Evolutionary conservation across 2,888 invertebrate genomes (phyloP), one percentile per base, ranked within the genome.

Genomic region (Agrotis segetum): DNA sequence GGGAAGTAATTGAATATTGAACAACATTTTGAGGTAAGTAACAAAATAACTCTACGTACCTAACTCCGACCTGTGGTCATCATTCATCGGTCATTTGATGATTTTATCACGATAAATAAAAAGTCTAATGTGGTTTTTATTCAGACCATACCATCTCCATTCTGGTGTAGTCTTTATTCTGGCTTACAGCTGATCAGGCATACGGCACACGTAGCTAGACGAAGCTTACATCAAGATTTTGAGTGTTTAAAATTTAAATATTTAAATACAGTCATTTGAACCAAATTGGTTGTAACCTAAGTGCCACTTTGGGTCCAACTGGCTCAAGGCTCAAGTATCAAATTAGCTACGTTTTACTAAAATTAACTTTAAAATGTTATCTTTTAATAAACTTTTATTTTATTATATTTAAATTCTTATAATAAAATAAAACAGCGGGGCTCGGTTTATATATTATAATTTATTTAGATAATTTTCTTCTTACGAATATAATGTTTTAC

Each of bases 391-490:
- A 50, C 11, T 7, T 14, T 7, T n/a, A 49, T 52, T 47, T 19
- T 9, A 6, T 47, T n/a, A 21, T 14, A 44, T 52, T 24, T n/a
- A 13, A n/a, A 5, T 44, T 46, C 2, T 50, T 13, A 1, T 40
- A 34, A 24, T 19, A 16, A 56, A 74, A 61, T 61, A 9, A 78
- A 71, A 78, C 19, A 13, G 0, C 34, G n/a, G n/a, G 40, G 40
- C 11, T 40, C 6, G 56, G 24, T 44, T 53, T 46, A 14, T 40
- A 50, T n/a, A n/a, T n/a, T n/a, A n/a, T 56, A 44, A 52, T 60
- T 79, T 9, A 64, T 58, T 65, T 16, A 24, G 16, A 68, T 79
- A 53, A 74, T 61, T 75, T 65, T 58, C 19, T 64, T 52, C 19
- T 67, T 52, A 79, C 3, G 21, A 53, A 55, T 62, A 55, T 29